Percentiles rank a stretch among this genome's conserved stretches.
phyloP scores from a whole-genome alignment of 2,113 vertebrate species.

The Larimichthys crocea region DNA sequence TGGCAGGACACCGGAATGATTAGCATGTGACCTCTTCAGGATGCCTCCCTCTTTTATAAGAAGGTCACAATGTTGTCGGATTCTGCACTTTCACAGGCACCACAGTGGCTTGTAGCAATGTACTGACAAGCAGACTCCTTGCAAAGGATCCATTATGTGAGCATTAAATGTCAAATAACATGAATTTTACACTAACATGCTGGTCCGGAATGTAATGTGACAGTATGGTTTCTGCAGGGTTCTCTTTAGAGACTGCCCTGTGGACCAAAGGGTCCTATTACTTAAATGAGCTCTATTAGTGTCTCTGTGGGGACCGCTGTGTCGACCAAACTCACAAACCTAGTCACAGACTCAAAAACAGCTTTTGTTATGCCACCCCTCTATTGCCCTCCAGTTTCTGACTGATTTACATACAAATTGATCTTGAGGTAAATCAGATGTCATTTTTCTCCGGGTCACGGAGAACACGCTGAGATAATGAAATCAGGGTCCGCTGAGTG shows the following conservation, averaged over 20 bases:
- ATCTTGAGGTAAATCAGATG: constrained; percentile 89
- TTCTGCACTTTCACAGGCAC: constrained; percentile 12
- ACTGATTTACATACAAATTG: constrained; percentile 89
- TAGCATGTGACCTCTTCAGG: constrained; percentile 46
- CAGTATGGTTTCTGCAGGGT: constrained; percentile 19
- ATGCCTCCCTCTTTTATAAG: constrained; percentile 29
- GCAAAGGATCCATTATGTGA: constrained; percentile 33
- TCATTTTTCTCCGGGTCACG: constrained; percentile 84
- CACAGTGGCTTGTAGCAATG: constrained; percentile 13
- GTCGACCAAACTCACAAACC: constrained; percentile 65
- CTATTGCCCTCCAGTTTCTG: constrained; percentile 78
- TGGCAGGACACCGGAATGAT: constrained; percentile 25
- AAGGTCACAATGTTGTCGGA: constrained; percentile 32
- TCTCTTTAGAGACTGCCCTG: constrained; percentile 47
- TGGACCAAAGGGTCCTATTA: constrained; percentile 79
- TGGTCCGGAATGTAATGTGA: constrained; percentile 36
- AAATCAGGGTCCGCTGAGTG: constrained; percentile 83
- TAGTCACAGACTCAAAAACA: constrained; percentile 75
- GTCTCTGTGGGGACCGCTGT: constrained; percentile 65
- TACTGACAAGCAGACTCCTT: constrained; percentile 24
- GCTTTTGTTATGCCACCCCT: constrained; percentile 80
- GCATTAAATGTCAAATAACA: constrained; percentile 62
- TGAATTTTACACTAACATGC: constrained; percentile 53
- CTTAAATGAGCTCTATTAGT: constrained; percentile 84
- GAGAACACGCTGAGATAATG: constrained; percentile 86